Evolutionary conservation across 2,113 vertebrate genomes (phyloP).

Genomic region (Donacobius atricapilla): DNA sequence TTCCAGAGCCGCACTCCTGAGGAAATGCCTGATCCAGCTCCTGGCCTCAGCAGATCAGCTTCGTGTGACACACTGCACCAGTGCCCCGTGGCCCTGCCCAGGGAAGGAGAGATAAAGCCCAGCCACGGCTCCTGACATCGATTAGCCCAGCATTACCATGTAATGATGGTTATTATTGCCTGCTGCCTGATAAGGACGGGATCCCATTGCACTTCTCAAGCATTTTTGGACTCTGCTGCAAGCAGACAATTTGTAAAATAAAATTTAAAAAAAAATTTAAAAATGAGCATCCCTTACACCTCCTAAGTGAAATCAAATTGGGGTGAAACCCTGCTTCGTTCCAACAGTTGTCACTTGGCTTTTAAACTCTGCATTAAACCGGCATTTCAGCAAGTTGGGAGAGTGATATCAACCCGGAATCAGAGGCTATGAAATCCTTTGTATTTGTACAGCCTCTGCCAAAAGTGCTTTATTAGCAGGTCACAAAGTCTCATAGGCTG

Average conservation of each 20-base stretch:
- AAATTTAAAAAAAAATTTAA: neutral
- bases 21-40: neutral
- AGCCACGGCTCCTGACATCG: neutral
- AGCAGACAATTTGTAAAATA: neutral
- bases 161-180: neutral
- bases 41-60: neutral
- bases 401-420: neutral
- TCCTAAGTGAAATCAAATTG: neutral
- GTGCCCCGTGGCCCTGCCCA: neutral
- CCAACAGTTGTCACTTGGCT: neutral
- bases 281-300: neutral
- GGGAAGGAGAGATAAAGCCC: neutral
- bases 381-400: conserved; percentile 4
- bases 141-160: neutral
- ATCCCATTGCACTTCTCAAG: neutral
- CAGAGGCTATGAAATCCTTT: conserved; percentile 5
- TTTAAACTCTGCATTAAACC: neutral
- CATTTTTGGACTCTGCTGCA: neutral
- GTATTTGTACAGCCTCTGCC: conserved; percentile 54
- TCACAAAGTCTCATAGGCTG: conserved; percentile 49
- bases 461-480: conserved; percentile 65
- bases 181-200: neutral
- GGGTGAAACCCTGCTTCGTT: neutral
- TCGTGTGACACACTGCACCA: neutral
- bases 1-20: neutral